phyloP scores from a whole-genome alignment of 1,140 invertebrate species.

The Acyrthosiphon pisum region DNA sequence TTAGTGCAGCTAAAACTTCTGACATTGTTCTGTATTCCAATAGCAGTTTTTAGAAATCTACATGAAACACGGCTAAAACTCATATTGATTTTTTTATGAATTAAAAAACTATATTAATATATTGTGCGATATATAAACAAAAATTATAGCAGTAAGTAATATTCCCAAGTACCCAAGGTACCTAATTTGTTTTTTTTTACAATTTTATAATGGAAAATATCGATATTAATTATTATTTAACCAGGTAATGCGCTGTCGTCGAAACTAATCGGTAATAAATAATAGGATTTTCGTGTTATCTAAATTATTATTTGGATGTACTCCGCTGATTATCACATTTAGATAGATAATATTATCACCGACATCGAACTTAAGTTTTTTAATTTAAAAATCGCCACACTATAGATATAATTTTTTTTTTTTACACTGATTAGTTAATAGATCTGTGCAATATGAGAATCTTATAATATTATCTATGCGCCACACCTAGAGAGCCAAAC shows the following conservation, averaged over 20 bases:
- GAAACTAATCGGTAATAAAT: neutral
- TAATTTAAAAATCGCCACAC: no score
- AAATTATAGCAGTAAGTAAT: neutral
- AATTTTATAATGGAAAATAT: neutral
- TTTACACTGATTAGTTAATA: no score
- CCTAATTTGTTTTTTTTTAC: neutral
- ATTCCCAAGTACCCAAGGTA: neutral
- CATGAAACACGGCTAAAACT: neutral
- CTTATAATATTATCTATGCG: no score
- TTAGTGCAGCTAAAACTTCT: neutral
- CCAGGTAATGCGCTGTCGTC: no score
- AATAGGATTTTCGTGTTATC: neutral
- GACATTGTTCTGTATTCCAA: neutral
- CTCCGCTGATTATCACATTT: no score
- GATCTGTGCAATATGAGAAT: no score
- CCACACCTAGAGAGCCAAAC: no score
- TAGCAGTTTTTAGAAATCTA: neutral
- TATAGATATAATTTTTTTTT: no score
- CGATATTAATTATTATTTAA: neutral
- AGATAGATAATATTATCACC: no score
- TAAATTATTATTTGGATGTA: no score
- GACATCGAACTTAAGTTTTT: no score
- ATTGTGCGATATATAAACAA: neutral
- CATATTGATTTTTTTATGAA: neutral
- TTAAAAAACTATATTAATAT: neutral